Evolutionary conservation across 2,113 vertebrate species (phyloP).

Genomic region (Phodopus roborovskii): DNA sequence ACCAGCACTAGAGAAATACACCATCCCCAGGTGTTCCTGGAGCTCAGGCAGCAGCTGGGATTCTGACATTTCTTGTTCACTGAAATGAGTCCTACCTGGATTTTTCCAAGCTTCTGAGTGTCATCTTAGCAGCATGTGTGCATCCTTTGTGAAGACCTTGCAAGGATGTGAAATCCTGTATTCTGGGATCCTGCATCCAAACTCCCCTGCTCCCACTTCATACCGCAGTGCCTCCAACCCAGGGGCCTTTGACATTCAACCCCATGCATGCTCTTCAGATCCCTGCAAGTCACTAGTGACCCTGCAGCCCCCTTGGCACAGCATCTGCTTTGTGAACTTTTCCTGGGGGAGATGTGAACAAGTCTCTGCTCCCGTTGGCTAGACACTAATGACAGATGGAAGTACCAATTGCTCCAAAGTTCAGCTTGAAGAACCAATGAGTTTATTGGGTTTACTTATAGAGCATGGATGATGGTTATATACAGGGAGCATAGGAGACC

Average conservation of each 20-base stretch:
- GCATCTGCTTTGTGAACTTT: background rate
- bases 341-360: background rate
- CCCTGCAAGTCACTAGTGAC: background rate
- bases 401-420: background rate
- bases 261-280: background rate
- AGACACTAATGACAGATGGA: background rate
- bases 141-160: background rate
- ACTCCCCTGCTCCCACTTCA: fast-evolving
- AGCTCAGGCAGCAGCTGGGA: background rate
- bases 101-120: background rate
- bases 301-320: background rate
- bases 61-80: background rate
- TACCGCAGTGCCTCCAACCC: background rate
- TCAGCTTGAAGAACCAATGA: background rate
- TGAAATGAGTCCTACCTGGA: background rate
- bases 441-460: background rate
- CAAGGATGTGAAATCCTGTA: background rate
- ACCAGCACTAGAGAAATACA: background rate
- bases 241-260: background rate
- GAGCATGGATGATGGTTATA: background rate
- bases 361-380: background rate
- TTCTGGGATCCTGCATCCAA: background rate
- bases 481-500: background rate
- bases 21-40: background rate
- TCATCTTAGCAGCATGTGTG: background rate